Base-by-base conservation (phyloP, 2,113 vertebrate species). In the Brachyistius frenatus region DNA sequence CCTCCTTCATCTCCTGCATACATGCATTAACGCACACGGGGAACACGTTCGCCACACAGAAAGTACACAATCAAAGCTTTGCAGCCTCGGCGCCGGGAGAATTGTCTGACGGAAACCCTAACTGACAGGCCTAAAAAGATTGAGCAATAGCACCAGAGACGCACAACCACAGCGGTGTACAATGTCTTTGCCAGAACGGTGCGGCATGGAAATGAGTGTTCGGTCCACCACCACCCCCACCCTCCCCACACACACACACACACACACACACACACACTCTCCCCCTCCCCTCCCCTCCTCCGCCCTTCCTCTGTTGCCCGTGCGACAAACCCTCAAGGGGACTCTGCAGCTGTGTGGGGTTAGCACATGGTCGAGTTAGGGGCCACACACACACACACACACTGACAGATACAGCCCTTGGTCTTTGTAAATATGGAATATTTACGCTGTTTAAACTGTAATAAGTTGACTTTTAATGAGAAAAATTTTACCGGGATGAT, bases 301-400 rank as follows among this genome's bases (percentile, higher is more conserved):
- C 71, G 23, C 86, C 70, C 72, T 67, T 76, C 85, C 84, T 91
- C 90, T 85, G 91, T 92, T 91, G 91, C 90, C 92, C 81, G 89
- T 89, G 89, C 76, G 78, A 92, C 89, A 86, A 92, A 92, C 89
- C 93, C 93, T 93, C 93, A 81, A 92, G 93, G 93, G 93, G 88
- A 68, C 90, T 87, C 76, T 93, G 91, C 93, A 93, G 93, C 93
- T 93, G 93, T 91, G 91, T 83, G 80, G 82, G 88, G 93, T 93
- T 93, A 93, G 91, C 90, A 90, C 91, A 93, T 90, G 93, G 90
- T 93, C 85, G 87, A 93, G 86, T 93, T 92, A 91, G 90, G 88
- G 91, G 88, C 91, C 91, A 92, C 91, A 92, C 91, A 92, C 80
- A 89, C 88, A 86, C 76, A 73, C 66, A 80, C 66, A 64, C 16